A percentile compares a stretch with the other conserved stretches of the same genome.
Evolutionary conservation across 1,140 invertebrate species (phyloP).

Genomic region (Drosophila nebulosa): DNA sequence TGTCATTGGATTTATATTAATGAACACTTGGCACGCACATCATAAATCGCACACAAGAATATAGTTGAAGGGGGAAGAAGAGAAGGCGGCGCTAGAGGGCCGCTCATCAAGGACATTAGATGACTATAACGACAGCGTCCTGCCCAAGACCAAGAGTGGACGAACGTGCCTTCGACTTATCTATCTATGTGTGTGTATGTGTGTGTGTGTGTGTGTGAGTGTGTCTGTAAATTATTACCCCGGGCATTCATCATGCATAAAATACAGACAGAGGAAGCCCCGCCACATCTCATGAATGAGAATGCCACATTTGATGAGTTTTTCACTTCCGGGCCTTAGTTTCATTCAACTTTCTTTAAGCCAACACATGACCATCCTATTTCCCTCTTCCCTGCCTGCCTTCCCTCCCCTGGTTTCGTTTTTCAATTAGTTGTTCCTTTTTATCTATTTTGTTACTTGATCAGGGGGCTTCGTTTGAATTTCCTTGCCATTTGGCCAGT

Average conservation of each 20-base stretch:
- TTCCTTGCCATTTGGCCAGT: not conserved
- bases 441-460: conserved; percentile 14
- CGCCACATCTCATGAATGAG: conserved; percentile 16
- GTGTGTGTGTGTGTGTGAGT: not conserved
- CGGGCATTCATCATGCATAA: conserved; percentile 53
- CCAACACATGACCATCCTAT: conserved; percentile 27
- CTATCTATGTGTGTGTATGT: conserved; percentile 33
- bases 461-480: not conserved
- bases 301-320: conserved; percentile 50
- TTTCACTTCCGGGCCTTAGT: conserved; percentile 50
- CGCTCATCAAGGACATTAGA: conserved; percentile 30
- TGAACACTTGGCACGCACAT: conserved; percentile 75
- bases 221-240: conserved; percentile 56
- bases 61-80: not conserved
- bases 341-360: conserved; percentile 53
- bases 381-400: not conserved
- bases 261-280: conserved; percentile 24
- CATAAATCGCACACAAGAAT: conserved; percentile 64
- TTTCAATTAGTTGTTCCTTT: conserved; percentile 35
- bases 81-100: too few relatives aligned
- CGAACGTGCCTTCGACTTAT: conserved; percentile 55
- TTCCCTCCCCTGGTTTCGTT: not conserved
- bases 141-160: conserved; percentile 25
- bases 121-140: not conserved
- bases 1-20: conserved; percentile 76